Evolutionary conservation across 2,888 invertebrate genomes (phyloP).

Genomic region (Athalia cordata): DNA sequence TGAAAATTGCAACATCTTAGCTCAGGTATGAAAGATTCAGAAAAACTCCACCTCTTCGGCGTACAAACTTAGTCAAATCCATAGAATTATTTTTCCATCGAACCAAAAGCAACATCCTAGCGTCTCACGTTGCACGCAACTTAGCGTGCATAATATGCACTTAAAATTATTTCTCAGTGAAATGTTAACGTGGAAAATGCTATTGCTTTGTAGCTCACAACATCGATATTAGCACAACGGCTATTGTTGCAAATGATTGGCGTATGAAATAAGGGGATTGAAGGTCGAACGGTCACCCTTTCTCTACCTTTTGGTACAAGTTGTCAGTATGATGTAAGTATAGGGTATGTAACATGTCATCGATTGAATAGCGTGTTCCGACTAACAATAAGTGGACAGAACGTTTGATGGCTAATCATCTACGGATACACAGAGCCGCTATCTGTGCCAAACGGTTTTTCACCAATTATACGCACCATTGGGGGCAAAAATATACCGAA

Average conservation of each 20-base stretch:
- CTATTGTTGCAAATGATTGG: background rate
- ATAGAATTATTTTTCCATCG: conserved; percentile 3
- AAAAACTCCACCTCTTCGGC: too few species aligned
- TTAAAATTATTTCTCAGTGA: background rate
- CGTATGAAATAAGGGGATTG: background rate
- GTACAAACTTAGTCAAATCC: background rate
- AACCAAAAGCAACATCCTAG: background rate
- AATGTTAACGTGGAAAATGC: background rate
- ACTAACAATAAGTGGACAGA: background rate
- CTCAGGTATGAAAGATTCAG: too few species aligned
- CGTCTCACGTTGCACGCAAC: conserved; percentile 22
- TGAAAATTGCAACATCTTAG: conserved; percentile 33
- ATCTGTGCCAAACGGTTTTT: too few species aligned
- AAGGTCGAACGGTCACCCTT: conserved; percentile 14
- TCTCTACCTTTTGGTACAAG: background rate
- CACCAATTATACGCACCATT: too few species aligned
- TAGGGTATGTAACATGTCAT: background rate
- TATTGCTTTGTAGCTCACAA: conserved; percentile 3
- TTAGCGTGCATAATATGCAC: conserved; percentile 18
- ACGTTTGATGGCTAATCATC: too few species aligned
- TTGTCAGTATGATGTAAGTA: conserved; percentile 6
- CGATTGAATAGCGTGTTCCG: background rate
- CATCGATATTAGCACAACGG: background rate
- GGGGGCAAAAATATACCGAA: too few species aligned
- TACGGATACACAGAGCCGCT: too few species aligned